Conservation (phyloP, 2,113 vertebrate species). For the Sarotherodon lohbergeri region DNA sequence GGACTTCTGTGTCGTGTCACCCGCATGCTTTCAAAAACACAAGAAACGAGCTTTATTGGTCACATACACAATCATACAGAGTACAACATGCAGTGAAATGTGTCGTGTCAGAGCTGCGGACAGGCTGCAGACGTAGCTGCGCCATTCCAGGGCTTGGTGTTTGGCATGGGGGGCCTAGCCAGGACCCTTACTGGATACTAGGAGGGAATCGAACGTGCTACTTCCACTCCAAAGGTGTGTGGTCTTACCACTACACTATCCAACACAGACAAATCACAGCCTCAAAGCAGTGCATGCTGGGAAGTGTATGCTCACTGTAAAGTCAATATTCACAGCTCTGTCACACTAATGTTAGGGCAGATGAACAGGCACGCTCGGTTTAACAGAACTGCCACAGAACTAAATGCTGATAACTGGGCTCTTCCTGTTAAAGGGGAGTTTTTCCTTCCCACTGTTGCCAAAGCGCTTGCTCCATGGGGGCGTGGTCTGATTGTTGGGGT, state of each 20-base stretch:
- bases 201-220: neutral
- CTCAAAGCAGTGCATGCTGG: neutral
- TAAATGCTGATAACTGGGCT: neutral
- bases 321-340: neutral
- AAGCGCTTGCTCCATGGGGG: neutral
- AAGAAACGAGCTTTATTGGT: neutral
- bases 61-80: neutral
- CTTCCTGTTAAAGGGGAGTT: neutral
- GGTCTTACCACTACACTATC: neutral
- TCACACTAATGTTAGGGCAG: neutral
- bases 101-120: neutral
- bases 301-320: neutral
- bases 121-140: neutral
- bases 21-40: neutral
- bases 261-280: neutral
- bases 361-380: neutral
- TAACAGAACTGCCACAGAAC: neutral
- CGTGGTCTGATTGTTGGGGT: neutral
- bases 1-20: neutral
- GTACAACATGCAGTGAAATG: neutral
- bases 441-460: neutral
- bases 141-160: neutral
- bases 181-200: accelerated
- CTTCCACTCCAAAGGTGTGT: neutral
- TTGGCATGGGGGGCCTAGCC: neutral